Evolutionary conservation across 2,797 vertebrate species (phyloP).

Genomic region (Fratercula arctica): DNA sequence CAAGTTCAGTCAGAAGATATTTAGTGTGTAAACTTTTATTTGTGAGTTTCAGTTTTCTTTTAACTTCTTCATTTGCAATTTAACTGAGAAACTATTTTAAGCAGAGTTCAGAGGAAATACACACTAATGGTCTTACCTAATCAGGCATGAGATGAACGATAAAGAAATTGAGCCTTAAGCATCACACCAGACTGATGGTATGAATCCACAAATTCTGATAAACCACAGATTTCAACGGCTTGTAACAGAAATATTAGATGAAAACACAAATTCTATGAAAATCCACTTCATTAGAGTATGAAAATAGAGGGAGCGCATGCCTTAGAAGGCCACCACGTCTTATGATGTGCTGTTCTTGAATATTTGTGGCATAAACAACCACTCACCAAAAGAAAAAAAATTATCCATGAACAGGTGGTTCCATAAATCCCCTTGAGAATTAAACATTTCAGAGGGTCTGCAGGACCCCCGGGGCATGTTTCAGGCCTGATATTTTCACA

Average conservation of each 20-base stretch:
- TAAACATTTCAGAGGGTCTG: neutral
- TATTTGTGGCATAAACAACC: neutral
- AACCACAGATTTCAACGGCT: neutral
- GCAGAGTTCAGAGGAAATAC: neutral
- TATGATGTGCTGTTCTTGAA: neutral
- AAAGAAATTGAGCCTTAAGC: constrained; percentile 12
- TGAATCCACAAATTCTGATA: neutral
- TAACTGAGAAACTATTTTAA: neutral
- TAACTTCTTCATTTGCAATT: neutral
- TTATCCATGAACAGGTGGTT: neutral
- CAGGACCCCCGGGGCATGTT: neutral
- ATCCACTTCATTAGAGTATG: neutral
- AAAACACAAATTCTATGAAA: neutral
- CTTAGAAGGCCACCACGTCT: neutral
- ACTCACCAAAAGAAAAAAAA: neutral
- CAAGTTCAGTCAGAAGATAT: neutral
- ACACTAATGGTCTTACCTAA: neutral
- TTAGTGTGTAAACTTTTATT: neutral
- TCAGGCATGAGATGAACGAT: neutral
- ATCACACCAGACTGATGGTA: neutral
- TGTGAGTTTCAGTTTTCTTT: neutral
- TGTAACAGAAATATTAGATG: neutral
- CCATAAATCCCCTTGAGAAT: neutral
- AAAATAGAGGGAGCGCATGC: neutral
- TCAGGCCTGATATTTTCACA: neutral